Base-by-base conservation (phyloP, 2,113 vertebrate genomes). In the Ailuropoda melanoleuca region DNA sequence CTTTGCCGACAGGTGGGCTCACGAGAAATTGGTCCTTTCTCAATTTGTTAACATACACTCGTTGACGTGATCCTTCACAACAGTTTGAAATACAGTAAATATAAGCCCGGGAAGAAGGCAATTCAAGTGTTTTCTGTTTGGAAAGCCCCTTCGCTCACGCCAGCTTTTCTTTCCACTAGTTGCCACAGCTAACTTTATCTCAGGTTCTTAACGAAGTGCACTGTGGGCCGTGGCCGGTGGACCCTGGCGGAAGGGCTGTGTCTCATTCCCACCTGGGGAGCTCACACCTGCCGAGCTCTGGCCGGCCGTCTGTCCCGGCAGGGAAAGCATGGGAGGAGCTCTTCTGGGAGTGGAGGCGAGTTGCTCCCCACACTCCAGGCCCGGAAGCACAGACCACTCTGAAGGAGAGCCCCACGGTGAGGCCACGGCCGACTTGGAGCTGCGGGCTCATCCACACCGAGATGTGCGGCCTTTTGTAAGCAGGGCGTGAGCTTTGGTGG, bases 41-140 rank as follows among this genome's bases (percentile, higher is more conserved):
- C 34, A 34, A 7, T 46, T 77, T 37, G 48, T 46, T 89, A 64
- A 18, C 24, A 24, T 15, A 72, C 24, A 34, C 10, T 94, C 66
- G 8, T 31, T 86, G 56, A 72, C 26, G 19, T 34, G 64, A 58
- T 72, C 21, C 56, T 93, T 95, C 87, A 53, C 68, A 86, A 64
- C 26, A 60, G 80, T 31, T 31, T 66, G 8, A 74, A 86, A 86
- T 68, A 34, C 77, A 39, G 29, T 34, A 81, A 66, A 56, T n/a
- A 70, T 19, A 34, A 70, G 37, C 88, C 88, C 46, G 19, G 53
- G 55, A 92, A 77, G 23, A 88, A 90, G 4, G 34, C 0, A 23
- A n/a, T 39, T 55, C 43, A 8, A 53, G 24, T 7, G 29, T 78
- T 91, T 60, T 90, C 26, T 29, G 53, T 53, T 81, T 10, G 4